Conservation (phyloP, 2,888 invertebrate species). For the Chrysina gloriosa region DNA sequence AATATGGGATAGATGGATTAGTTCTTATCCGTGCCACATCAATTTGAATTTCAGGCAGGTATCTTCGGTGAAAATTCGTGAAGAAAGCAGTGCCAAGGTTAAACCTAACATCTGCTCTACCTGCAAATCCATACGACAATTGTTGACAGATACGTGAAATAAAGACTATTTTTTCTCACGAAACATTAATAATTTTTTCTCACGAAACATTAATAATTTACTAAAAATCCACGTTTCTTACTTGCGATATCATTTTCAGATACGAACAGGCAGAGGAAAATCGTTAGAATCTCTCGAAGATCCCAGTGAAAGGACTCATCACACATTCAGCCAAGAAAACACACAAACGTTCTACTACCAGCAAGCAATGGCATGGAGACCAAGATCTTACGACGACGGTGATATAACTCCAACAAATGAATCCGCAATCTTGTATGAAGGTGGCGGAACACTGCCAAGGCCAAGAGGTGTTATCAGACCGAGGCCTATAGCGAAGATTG, state of each 20-base stretch:
- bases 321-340: slow-evolving; percentile 72
- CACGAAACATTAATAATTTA: too few relatives aligned
- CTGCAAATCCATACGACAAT: too few relatives aligned
- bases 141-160: too few relatives aligned
- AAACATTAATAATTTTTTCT: too few relatives aligned
- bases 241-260: slow-evolving; percentile 69
- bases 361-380: slow-evolving; percentile 64
- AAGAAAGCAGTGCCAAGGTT: too few relatives aligned
- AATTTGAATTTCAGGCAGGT: too few relatives aligned
- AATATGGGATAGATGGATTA: too few relatives aligned
- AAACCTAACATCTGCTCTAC: too few relatives aligned
- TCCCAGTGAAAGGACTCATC: slow-evolving; percentile 73
- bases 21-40: too few relatives aligned
- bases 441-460: slow-evolving; percentile 88
- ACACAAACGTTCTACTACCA: slow-evolving; percentile 70
- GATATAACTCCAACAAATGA: slow-evolving; percentile 93
- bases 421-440: slow-evolving; percentile 69
- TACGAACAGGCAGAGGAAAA: slow-evolving; percentile 85
- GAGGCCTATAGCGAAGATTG: slow-evolving; percentile 83
- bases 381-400: slow-evolving; percentile 87
- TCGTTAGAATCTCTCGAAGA: slow-evolving; percentile 88
- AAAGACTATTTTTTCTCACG: too few relatives aligned
- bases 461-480: slow-evolving; percentile 85
- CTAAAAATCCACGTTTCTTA: too few relatives aligned
- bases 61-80: too few relatives aligned